These are phyloP conservation scores for Deilephila elpenor DNA, from an alignment of 2,888 invertebrate genomes.

Conservation along the genomic window DNA sequence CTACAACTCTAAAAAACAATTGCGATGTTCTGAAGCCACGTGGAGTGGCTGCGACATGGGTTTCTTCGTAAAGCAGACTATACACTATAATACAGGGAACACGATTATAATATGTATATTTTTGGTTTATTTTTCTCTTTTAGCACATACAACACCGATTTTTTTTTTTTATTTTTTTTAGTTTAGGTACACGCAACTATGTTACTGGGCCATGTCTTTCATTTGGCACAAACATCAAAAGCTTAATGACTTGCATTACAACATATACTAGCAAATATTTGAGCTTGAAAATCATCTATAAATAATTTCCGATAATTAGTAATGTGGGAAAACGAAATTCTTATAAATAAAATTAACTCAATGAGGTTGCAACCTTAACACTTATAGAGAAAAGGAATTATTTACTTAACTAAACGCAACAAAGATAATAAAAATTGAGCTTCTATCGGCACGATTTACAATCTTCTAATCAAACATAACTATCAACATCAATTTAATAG, in stretches of 20 bases:
- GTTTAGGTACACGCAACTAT: background rate
- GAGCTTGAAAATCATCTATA: background rate
- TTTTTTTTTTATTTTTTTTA: constrained; percentile 7
- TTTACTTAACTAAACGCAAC: constrained; percentile 17
- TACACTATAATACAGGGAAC: no score
- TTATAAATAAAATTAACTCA: constrained; percentile 12
- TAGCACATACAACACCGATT: background rate
- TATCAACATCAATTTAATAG: constrained; percentile 8
- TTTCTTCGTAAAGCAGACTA: no score
- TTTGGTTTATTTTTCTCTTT: background rate
- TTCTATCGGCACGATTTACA: constrained; percentile 26
- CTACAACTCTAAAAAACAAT: no score
- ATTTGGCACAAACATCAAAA: constrained; percentile 12
- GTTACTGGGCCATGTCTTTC: background rate
- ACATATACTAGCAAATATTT: background rate
- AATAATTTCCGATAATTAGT: constrained; percentile 1
- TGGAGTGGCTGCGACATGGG: no score
- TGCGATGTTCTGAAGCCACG: no score
- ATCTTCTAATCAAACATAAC: constrained; percentile 23
- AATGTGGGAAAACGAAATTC: background rate
- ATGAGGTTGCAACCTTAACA: constrained; percentile 24
- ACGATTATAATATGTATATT: no score
- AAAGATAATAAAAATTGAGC: constrained; percentile 20
- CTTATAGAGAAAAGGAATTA: constrained; percentile 8
- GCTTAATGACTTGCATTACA: background rate